Base-by-base conservation (phyloP, 2,113 vertebrate genomes). In the Ictidomys tridecemlineatus region DNA sequence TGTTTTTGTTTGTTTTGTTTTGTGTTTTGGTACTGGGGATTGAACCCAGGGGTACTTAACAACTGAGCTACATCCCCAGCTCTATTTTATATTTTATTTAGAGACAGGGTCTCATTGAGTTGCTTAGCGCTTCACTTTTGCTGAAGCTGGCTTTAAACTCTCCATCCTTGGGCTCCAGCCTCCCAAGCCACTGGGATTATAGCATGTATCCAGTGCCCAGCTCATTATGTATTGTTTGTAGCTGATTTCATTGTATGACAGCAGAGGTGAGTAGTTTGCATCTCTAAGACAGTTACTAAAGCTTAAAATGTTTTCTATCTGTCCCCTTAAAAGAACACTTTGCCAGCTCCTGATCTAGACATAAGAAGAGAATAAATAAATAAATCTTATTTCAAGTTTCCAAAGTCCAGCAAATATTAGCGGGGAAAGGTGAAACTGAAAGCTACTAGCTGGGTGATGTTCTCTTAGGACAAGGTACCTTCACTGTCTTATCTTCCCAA, bases 211-310 rank as follows among this genome's bases (percentile, higher is more conserved):
- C 17, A 4, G 14, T 53, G 16, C 51, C 51, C 51, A 53, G 51
- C 51, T 79, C 17, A 51, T 5, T 45, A 20, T 1, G 11, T 2
- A 10, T 18, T 45, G 5, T 53, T 37, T 12, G 0, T 9, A 30
- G 39, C 72, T 45, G 42, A 74, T n/a, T 63, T 32, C 77, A 45
- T 4, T 14, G 8, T 8, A 26, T 34, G 14, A 34, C 0, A 30
- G 28, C 14, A 48, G 24, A 53, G 8, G 0, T 65, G 37, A 61
- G 20, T 42, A 53, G 28, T 34, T n/a, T 51, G 17, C 83, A n/a
- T 32, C n/a, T 42, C 2, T 42, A 53, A 89, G 74, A 77, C 37
- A 83, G 24, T 69, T 58, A 63, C 42, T 34, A 79, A 80, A 51
- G 22, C 70, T 73, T 67, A 70, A 96, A 82, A 45, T 53, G 67